These are phyloP conservation scores for Drosophila saltans DNA, from an alignment of 1,140 invertebrate species.

Conservation along the genomic window DNA sequence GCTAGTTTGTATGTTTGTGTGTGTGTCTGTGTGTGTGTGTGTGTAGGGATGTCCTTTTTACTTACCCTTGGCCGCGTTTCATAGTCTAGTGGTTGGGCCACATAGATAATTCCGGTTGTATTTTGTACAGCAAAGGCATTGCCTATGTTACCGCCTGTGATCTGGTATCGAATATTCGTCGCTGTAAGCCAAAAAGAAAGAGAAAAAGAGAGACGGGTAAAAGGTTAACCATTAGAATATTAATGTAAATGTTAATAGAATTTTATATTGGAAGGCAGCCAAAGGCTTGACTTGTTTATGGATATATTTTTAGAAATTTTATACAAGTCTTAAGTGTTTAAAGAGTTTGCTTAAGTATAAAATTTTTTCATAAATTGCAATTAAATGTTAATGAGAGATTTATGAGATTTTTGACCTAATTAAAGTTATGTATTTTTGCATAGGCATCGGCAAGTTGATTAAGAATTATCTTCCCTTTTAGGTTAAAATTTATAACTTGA, in stretches of 20 bases:
- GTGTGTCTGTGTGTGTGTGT: background rate
- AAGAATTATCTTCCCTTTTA: too few relatives aligned
- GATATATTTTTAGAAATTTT: too few relatives aligned
- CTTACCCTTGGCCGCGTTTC: conserved; percentile 89
- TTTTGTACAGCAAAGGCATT: conserved; percentile 90
- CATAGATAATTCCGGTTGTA: conserved; percentile 89
- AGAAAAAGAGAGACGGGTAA: background rate
- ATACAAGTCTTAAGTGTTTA: too few relatives aligned
- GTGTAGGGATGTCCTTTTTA: conserved; percentile 36
- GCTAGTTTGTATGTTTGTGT: background rate
- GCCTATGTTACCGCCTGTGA: conserved; percentile 90
- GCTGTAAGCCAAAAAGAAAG: conserved; percentile 84
- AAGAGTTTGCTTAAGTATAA: too few relatives aligned
- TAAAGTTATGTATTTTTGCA: too few relatives aligned
- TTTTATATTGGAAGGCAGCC: too few relatives aligned
- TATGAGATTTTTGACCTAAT: too few relatives aligned
- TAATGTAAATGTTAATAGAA: background rate
- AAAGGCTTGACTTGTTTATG: too few relatives aligned
- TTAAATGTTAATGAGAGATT: too few relatives aligned
- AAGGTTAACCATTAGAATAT: background rate
- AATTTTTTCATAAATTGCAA: too few relatives aligned
- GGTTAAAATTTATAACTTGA: too few relatives aligned
- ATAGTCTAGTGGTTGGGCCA: conserved; percentile 89
- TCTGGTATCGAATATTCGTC: conserved; percentile 90
- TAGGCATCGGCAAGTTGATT: too few relatives aligned